Evolutionary conservation across 2,888 invertebrate species (phyloP).

Genomic region (Tenthredo amoena): DNA sequence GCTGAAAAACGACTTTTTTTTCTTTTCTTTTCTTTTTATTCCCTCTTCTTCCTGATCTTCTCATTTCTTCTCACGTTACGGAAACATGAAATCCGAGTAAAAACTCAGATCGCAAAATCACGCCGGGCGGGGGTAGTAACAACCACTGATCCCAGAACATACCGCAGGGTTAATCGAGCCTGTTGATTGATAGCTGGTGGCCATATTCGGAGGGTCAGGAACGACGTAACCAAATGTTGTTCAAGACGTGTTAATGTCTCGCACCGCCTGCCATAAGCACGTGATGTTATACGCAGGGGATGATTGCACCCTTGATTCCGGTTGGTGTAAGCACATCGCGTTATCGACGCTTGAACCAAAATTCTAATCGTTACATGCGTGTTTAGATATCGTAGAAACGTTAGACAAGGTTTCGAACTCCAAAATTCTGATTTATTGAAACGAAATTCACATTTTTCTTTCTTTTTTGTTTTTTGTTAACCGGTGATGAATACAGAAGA

Average conservation of each 20-base stretch:
- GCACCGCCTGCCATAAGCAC: constrained; percentile 71
- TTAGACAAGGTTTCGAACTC: not conserved
- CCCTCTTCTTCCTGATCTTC: not conserved
- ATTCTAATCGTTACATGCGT: constrained; percentile 2
- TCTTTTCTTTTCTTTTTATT: too few relatives aligned
- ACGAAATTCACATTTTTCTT: not conserved
- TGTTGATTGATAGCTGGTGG: constrained; percentile 57
- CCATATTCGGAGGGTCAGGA: constrained; percentile 44
- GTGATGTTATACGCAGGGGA: constrained; percentile 59
- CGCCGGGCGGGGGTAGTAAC: not conserved
- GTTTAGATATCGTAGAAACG: constrained; percentile 12
- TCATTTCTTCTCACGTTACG: not conserved
- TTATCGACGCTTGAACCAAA: not conserved
- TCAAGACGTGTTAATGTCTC: constrained; percentile 69
- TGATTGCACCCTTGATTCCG: not conserved
- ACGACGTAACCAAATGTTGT: constrained; percentile 62
- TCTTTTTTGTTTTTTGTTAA: not conserved
- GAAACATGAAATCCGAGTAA: not conserved
- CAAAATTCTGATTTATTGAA: not conserved
- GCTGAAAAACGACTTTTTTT: not conserved
- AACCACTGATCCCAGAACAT: constrained; percentile 53
- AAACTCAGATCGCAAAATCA: not conserved
- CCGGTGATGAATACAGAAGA: not conserved
- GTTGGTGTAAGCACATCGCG: not conserved
- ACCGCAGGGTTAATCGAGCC: constrained; percentile 69